phyloP scores from a whole-genome alignment of 2,797 vertebrate species.

The Scolopax rusticola region DNA sequence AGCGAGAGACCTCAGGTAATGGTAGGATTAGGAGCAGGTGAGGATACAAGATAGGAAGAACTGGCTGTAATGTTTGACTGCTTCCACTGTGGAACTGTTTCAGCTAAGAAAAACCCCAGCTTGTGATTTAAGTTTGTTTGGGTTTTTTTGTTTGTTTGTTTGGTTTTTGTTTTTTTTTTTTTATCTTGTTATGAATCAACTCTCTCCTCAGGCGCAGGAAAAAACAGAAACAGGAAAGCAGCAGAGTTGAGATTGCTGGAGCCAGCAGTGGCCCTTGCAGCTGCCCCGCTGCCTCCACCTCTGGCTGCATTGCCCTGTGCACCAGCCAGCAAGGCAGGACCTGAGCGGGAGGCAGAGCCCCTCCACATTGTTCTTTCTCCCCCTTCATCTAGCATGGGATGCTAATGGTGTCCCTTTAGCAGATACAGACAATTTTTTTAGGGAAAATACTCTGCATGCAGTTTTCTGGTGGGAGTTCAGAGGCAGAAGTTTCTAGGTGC shows the following conservation, averaged over 20 bases:
- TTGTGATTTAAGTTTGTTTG: background rate
- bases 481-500: constrained; percentile 20
- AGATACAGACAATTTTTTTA: background rate
- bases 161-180: background rate
- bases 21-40: background rate
- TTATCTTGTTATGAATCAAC: background rate
- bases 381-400: background rate
- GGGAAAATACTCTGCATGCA: background rate
- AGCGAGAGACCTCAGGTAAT: background rate
- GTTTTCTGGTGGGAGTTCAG: background rate
- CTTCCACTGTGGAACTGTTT: background rate
- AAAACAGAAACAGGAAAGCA: background rate
- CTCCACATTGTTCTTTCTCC: background rate
- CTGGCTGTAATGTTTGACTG: background rate
- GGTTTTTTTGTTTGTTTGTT: background rate
- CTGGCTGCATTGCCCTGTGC: fast-evolving
- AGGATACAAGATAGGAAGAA: background rate
- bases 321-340: background rate
- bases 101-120: fast-evolving
- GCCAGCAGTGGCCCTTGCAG: background rate
- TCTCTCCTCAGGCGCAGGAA: background rate
- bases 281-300: background rate
- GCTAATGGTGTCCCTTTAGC: background rate
- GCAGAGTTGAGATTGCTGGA: background rate
- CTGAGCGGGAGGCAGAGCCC: fast-evolving